Base-by-base conservation (phyloP, 2,888 invertebrate genomes). In the Saturnia japonica region DNA sequence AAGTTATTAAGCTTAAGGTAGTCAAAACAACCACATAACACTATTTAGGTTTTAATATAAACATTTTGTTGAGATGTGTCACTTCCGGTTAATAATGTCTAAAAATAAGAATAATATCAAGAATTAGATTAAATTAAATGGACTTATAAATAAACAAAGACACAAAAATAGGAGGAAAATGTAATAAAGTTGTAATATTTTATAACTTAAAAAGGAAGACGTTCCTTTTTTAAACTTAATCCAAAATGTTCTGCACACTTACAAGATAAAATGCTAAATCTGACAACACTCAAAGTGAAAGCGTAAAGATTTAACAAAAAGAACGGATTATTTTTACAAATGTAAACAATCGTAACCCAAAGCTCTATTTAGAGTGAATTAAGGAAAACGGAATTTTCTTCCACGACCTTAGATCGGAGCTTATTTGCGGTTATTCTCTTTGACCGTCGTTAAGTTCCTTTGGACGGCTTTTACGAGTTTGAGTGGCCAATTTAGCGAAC, bases 351-450 rank as follows among this genome's bases (percentile, higher is more conserved):
- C 85, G 85, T 85, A 85, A 88, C 86, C 86, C 85, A 82, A 85
- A 87, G 88, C 88, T 85, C 90, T 89, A 88, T 91, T 91, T 89
- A 88, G 89, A 87, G 88, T 89, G 88, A 93, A 92, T 93, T 93
- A 93, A 91, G 90, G 89, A 91, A 91, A 91, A 88, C 84, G 87
- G 91, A 90, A 90, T 91, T 93, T 91, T 89, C 91, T 88, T 86
- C 86, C 86, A 86, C 86, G 85, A 85, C 87, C 87, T 88, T 87
- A 91, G 90, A 93, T 93, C 89, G 91, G 88, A 87, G 91, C 92
- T 93, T 94, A 92, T 93, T 94, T 94, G 93, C 90, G 93, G 93
- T 93, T 93, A 93, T 93, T 91, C 93, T 91, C 93, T 93, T 93
- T 94, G 93, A 93, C 94, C 93, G 93, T 92, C 93, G 91, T 94